Evolutionary conservation across 64 coral and sea anemone genomes (phyloP).

Genomic region (Actinia tenebrosa): DNA sequence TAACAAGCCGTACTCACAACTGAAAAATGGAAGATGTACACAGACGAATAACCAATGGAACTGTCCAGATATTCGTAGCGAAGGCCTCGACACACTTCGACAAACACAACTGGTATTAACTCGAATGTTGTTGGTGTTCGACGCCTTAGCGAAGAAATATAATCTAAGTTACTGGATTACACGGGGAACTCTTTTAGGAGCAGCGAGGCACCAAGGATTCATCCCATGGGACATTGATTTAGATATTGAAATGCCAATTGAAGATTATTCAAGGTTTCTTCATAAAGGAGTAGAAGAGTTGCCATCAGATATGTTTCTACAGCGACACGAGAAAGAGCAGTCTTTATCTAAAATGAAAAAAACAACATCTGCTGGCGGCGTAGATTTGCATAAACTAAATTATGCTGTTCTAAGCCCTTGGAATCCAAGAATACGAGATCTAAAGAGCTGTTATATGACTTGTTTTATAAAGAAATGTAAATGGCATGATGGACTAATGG

Average conservation of each 20-base stretch:
- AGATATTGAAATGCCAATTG: conserved; percentile 40
- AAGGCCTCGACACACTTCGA: background rate
- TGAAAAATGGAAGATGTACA: background rate
- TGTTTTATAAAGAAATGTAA: background rate
- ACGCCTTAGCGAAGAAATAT: conserved; percentile 26
- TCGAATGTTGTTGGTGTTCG: conserved; percentile 25
- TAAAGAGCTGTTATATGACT: background rate
- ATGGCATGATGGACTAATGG: conserved; percentile 19
- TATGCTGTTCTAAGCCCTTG: background rate
- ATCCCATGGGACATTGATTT: conserved; percentile 42
- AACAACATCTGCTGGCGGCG: background rate
- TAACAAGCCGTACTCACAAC: background rate
- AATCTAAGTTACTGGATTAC: conserved; percentile 25
- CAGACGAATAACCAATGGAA: background rate
- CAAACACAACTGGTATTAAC: conserved; percentile 22
- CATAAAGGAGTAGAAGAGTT: background rate
- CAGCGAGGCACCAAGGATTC: conserved; percentile 39
- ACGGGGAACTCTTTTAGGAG: conserved; percentile 31
- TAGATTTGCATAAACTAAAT: background rate
- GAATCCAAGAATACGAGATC: conserved; percentile 8
- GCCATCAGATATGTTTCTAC: conserved; percentile 1
- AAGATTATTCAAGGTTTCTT: conserved; percentile 39
- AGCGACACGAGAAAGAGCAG: background rate
- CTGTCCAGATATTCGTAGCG: conserved; percentile 33
- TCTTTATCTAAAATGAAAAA: background rate